Conservation (phyloP, 2,888 invertebrate genomes). For the Rhogogaster chlorosoma region DNA sequence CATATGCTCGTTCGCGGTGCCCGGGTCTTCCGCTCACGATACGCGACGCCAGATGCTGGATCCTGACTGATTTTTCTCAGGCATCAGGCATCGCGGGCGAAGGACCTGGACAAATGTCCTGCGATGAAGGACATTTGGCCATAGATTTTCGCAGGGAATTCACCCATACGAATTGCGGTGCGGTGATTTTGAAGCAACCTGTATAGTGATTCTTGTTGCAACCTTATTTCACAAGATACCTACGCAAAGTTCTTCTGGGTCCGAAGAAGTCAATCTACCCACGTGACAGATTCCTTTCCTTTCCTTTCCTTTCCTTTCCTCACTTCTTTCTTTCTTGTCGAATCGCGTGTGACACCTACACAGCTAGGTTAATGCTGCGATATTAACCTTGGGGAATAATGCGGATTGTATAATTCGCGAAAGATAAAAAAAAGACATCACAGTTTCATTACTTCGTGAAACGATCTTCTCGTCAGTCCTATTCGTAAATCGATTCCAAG, state of each 20-base stretch:
- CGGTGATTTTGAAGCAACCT: no score
- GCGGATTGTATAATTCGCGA: background rate
- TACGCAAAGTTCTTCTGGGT: slow-evolving; percentile 30
- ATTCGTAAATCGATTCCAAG: background rate
- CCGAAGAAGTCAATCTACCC: slow-evolving; percentile 20
- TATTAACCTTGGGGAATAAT: background rate
- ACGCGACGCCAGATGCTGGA: no score
- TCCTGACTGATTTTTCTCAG: no score
- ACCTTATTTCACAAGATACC: slow-evolving; percentile 24
- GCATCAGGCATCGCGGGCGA: no score
- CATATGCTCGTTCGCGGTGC: no score
- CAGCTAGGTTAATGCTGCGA: background rate
- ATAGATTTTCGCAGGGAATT: no score
- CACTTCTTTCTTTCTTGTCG: background rate
- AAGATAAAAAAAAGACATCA: background rate
- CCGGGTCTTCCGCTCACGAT: no score
- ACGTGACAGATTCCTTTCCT: slow-evolving; percentile 36
- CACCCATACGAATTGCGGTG: no score
- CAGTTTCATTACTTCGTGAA: background rate
- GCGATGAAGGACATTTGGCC: no score
- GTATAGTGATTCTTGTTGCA: background rate
- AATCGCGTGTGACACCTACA: background rate
- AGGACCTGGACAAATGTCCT: background rate
- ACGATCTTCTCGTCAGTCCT: no score
- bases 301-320: background rate